A percentile compares a stretch with the other conserved stretches of the same genome.
Evolutionary conservation across 1,140 invertebrate genomes (phyloP).

Genomic region (Panonychus citri): DNA sequence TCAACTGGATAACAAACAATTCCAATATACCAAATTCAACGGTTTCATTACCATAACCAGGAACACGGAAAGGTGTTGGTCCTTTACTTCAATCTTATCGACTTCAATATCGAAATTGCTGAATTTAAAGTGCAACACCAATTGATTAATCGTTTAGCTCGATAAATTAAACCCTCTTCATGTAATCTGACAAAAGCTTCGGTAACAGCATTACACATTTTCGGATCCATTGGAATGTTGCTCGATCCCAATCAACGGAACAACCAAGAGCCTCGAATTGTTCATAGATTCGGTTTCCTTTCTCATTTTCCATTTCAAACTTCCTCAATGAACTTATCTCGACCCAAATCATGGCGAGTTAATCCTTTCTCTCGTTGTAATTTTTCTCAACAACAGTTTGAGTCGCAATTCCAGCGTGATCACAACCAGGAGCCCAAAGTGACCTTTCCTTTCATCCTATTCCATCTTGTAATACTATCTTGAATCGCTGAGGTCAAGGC

Average conservation of each 20-base stretch:
- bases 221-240: constrained; percentile 79
- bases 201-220: constrained; percentile 61
- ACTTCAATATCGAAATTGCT: constrained; percentile 97
- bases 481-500: constrained; percentile 85
- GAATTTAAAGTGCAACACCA: constrained; percentile 93
- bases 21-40: constrained; percentile 89
- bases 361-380: constrained; percentile 70
- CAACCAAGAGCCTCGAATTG: constrained; percentile 72
- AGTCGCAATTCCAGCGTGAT: constrained; percentile 99
- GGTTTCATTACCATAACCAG: constrained; percentile 57
- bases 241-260: constrained; percentile 84
- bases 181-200: constrained; percentile 87
- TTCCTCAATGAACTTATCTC: constrained; percentile 78
- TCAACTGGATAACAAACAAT: constrained; percentile 53
- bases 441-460: constrained; percentile 81
- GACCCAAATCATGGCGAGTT: constrained; percentile 75
- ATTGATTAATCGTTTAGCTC: constrained; percentile 78
- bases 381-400: constrained; percentile 87
- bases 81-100: constrained; percentile 69
- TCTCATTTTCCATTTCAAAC: constrained; percentile 92
- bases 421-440: constrained; percentile 89
- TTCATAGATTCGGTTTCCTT: constrained; percentile 59
- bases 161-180: constrained; percentile 71
- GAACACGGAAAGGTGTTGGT: constrained; percentile 63
- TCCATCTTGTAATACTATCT: constrained; percentile 76